Conservation (phyloP, 2,113 vertebrate species). For the Phalacrocorax pelagicus region DNA sequence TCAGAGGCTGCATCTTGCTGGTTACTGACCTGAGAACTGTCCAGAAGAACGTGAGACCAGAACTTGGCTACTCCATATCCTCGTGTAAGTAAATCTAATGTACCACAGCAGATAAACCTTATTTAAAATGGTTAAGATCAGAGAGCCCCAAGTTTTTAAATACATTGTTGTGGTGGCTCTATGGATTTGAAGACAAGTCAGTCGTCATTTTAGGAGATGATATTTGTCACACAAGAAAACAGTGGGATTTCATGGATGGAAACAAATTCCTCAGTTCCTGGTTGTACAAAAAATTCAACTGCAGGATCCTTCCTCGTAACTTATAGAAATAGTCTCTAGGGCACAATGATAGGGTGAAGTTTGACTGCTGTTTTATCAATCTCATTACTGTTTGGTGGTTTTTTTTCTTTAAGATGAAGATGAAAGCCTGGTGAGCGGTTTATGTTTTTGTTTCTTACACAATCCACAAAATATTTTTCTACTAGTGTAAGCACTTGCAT, state of each 20-base stretch:
- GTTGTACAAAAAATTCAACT: neutral
- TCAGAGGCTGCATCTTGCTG: neutral
- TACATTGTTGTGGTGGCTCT: neutral
- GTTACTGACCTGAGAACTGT: neutral
- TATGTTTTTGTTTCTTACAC: constrained; percentile 43
- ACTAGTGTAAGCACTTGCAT: constrained; percentile 50
- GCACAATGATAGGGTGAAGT: neutral
- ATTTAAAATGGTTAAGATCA: neutral
- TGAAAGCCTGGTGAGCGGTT: constrained; percentile 39
- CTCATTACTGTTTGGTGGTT: neutral
- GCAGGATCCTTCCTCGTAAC: neutral
- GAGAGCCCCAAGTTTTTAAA: neutral
- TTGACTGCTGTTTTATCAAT: neutral
- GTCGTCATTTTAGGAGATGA: neutral
- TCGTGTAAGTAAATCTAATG: neutral
- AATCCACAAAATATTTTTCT: constrained; percentile 17
- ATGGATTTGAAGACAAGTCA: neutral
- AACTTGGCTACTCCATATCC: neutral
- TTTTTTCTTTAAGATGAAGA: constrained; percentile 13
- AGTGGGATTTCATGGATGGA: neutral
- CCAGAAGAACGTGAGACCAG: neutral
- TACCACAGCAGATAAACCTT: neutral
- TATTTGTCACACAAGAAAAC: neutral
- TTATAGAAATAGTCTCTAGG: neutral
- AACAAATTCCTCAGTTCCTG: neutral